Conservation (phyloP, 1,140 invertebrate species). For the Lordiphosa stackelbergi region DNA sequence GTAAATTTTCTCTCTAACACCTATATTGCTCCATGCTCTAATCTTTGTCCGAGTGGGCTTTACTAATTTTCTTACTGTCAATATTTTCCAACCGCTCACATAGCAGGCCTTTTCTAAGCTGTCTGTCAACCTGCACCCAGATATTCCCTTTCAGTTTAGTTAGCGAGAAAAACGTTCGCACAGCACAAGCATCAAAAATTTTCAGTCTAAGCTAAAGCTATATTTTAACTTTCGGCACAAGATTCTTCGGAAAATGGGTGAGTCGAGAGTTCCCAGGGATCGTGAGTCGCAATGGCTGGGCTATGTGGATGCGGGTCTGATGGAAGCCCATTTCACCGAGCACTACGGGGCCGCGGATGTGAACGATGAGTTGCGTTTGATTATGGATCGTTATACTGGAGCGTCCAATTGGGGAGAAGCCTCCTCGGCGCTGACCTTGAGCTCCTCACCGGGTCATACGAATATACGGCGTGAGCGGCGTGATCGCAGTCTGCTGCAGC, state of each 20-base stretch:
- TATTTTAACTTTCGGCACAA: no score
- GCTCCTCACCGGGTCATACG: not conserved
- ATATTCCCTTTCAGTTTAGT: no score
- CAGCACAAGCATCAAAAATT: no score
- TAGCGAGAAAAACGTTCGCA: no score
- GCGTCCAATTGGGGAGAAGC: not conserved
- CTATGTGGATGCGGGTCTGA: not conserved
- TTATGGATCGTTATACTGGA: constrained; percentile 2
- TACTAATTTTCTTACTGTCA: no score
- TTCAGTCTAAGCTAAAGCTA: no score
- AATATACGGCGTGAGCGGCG: not conserved
- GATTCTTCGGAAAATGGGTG: not conserved
- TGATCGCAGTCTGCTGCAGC: not conserved
- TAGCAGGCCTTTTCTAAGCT: no score
- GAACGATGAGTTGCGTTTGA: constrained; percentile 3
- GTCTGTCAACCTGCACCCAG: no score
- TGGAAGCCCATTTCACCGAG: constrained; percentile 3
- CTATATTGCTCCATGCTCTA: no score
- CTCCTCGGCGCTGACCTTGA: not conserved
- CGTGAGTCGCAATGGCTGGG: not conserved
- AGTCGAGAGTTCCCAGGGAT: not conserved
- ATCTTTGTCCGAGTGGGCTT: no score
- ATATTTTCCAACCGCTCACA: no score
- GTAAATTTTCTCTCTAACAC: no score
- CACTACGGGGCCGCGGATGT: constrained; percentile 6